Evolutionary conservation across 92 coral and sea anemone genomes (phyloP).

Genomic region (Palythoa grandiflora): DNA sequence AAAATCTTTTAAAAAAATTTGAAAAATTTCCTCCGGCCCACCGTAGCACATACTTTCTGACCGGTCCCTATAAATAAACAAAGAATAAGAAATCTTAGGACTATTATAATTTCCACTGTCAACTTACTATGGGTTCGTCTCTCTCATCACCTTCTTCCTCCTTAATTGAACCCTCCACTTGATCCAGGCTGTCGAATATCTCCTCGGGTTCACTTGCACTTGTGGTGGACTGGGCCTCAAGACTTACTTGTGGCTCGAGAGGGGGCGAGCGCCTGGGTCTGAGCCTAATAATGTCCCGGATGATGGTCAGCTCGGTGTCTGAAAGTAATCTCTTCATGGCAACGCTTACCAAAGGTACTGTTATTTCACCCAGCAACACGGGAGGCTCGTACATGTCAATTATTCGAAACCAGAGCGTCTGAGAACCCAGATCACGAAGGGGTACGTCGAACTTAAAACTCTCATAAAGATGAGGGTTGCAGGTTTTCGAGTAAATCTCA

Average conservation of each 20-base stretch:
- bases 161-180: slow-evolving; percentile 59
- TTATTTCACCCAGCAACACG: slow-evolving; percentile 80
- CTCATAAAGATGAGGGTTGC: slow-evolving; percentile 93
- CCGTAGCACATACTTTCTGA: too few relatives aligned
- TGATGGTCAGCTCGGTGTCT: slow-evolving; percentile 91
- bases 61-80: too few relatives aligned
- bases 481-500: slow-evolving; percentile 79
- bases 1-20: too few relatives aligned
- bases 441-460: slow-evolving; percentile 97
- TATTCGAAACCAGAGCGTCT: slow-evolving; percentile 89
- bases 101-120: too few relatives aligned
- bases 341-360: slow-evolving; percentile 89
- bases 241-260: slow-evolving; percentile 62
- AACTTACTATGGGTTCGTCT: slow-evolving; percentile 29
- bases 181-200: slow-evolving; percentile 59
- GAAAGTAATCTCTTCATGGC: slow-evolving; percentile 89
- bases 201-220: slow-evolving; percentile 80
- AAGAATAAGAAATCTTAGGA: too few relatives aligned
- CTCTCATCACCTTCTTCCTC: slow-evolving; percentile 48
- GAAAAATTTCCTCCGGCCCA: too few relatives aligned
- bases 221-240: slow-evolving; percentile 80
- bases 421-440: slow-evolving; percentile 90
- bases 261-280: slow-evolving; percentile 73
- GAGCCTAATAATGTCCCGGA: slow-evolving; percentile 83
- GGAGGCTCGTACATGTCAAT: slow-evolving; percentile 90